Base-by-base conservation (phyloP, 2,888 invertebrate genomes). In the Sepioteuthis lessoniana region DNA sequence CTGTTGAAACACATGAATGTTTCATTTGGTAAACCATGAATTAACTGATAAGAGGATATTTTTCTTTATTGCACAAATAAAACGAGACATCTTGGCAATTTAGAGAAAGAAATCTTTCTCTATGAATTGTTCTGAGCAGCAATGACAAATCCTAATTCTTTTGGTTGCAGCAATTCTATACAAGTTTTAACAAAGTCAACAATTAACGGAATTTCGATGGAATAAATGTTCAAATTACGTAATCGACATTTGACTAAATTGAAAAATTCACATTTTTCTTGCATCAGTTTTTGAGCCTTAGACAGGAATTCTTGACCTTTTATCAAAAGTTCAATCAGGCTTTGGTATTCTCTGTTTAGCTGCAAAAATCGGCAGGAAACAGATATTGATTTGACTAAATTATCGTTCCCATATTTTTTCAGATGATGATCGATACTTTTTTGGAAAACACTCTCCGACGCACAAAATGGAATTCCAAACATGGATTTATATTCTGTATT, bases 121-220 rank as follows among this genome's bases (percentile, higher is more conserved):
- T 13, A 76, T n/a, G n/a, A 76, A n/a, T 19, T 5, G 76, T 10
- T 19, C 4, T 76, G 76, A 35, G 76, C 76, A 0, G n/a, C 35
- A 35, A 76, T 76, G 2, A 76, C 19, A 31, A 92, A 37, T 42
- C 47, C 47, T 10, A 92, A 16, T 47, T 92, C 92, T 37, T 92
- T 92, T 92, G 92, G 92, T 21, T 92, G 92, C 8, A 92, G 28
- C 47, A 92, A n/a, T 92, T 92, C 92, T 35, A 35, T 47, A 19
- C 92, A 92, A 16, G 42, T 47, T 92, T 92, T 92, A 38, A 92
- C 92, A 92, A 92, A 92, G 31, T 92, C 31, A 25, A 92, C 46
- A 19, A 92, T 47, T 31, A 13, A 28, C n/a, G 92, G 92, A 31
- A 92, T 92, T 19, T 92, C 46, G 19, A 31, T 42, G 42, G 42